These are phyloP conservation scores for Anseranas semipalmata DNA, from an alignment of 2,113 vertebrate species.

Conservation along the genomic window DNA sequence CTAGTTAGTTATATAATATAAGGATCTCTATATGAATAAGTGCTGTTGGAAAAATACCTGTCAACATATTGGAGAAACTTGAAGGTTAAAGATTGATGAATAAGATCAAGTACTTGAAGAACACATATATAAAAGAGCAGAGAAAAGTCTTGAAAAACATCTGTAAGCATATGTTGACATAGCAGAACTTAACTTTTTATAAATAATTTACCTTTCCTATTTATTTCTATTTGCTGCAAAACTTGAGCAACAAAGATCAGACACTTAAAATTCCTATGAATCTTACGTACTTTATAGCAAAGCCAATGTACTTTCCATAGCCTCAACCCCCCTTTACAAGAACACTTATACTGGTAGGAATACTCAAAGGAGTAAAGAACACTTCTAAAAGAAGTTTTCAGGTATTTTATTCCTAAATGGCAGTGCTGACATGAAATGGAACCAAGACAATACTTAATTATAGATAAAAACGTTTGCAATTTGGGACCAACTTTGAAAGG, in stretches of 20 bases:
- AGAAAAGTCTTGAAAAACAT: neutral
- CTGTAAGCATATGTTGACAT: neutral
- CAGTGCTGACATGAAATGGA: rapidly evolving
- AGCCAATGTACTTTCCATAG: neutral
- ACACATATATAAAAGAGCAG: neutral
- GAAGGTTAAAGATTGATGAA: neutral
- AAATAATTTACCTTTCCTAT: neutral
- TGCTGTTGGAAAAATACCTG: neutral
- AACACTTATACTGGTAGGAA: neutral
- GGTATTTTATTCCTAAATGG: neutral
- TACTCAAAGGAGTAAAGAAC: neutral
- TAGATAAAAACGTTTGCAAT: neutral
- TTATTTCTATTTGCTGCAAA: neutral
- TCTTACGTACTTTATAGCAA: neutral
- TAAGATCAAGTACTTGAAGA: neutral
- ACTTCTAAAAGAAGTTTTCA: neutral
- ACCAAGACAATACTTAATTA: neutral
- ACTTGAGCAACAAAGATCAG: neutral
- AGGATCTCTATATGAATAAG: neutral
- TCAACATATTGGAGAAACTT: neutral
- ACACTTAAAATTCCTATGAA: neutral
- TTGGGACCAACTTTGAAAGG: neutral
- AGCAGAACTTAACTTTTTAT: neutral
- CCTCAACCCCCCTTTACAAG: neutral
- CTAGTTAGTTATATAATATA: neutral